These are phyloP conservation scores for Drosophila rubida DNA, from an alignment of 2,888 invertebrate species.

Conservation along the genomic window DNA sequence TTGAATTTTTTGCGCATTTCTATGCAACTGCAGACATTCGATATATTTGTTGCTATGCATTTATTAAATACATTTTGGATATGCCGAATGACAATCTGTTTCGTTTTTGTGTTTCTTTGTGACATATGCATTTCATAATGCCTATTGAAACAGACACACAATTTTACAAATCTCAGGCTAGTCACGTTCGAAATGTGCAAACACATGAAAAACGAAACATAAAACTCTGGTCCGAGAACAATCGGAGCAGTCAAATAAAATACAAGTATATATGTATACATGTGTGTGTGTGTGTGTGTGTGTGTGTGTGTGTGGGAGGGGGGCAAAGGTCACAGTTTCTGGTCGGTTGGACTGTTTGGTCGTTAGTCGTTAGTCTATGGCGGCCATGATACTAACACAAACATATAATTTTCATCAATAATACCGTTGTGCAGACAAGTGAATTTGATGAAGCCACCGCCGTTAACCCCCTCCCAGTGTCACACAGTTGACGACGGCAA, in stretches of 20 bases:
- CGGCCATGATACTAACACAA: constrained; percentile 62
- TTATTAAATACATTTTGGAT: constrained; percentile 56
- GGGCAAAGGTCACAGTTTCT: constrained; percentile 59
- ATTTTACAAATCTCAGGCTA: constrained; percentile 59
- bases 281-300: neutral
- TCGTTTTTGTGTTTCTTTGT: neutral
- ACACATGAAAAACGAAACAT: constrained; percentile 47
- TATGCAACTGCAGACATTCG: constrained; percentile 25
- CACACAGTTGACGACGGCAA: constrained; percentile 32
- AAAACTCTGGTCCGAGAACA: constrained; percentile 47
- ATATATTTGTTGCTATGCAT: constrained; percentile 42
- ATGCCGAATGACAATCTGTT: constrained; percentile 28
- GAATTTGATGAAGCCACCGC: constrained; percentile 67
- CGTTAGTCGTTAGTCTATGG: constrained; percentile 45
- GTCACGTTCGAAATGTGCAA: constrained; percentile 68
- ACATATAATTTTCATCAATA: constrained; percentile 74
- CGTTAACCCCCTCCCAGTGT: constrained; percentile 14
- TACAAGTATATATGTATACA: too few species aligned
- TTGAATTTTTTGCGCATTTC: neutral
- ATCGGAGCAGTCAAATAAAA: constrained; percentile 20
- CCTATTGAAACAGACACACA: constrained; percentile 35
- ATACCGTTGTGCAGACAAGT: constrained; percentile 67
- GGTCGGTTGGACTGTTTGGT: constrained; percentile 26
- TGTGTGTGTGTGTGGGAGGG: neutral
- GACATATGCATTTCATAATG: constrained; percentile 46